Evolutionary conservation across 2,113 vertebrate species (phyloP).

Genomic region (Ceuthmochares aereus): DNA sequence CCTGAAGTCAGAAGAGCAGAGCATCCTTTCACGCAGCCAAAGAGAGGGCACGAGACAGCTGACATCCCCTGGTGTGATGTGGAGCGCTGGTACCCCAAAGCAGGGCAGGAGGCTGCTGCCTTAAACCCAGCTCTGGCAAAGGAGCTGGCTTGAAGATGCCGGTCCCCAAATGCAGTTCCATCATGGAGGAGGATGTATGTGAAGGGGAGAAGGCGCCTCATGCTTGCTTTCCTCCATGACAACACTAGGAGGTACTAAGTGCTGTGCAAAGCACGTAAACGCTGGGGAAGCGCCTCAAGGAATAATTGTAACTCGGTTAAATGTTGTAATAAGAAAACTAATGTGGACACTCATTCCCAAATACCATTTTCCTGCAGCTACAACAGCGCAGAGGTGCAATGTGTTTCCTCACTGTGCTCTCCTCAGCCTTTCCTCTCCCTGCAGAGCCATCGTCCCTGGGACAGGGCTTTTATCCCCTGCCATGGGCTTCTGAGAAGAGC

Average conservation of each 20-base stretch:
- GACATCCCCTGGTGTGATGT: not conserved
- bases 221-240: not conserved
- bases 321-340: not conserved
- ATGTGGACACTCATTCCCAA: not conserved
- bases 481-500: not conserved
- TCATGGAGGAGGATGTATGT: not conserved
- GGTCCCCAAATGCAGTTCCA: not conserved
- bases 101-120: not conserved
- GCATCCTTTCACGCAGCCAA: not conserved
- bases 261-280: accelerated
- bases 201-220: not conserved
- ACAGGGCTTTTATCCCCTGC: not conserved
- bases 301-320: not conserved
- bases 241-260: not conserved
- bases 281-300: not conserved
- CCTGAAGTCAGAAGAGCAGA: not conserved
- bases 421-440: accelerated
- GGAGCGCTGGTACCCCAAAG: not conserved
- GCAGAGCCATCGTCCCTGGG: accelerated
- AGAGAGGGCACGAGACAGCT: not conserved
- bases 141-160: not conserved
- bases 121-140: not conserved
- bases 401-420: not conserved
- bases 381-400: not conserved
- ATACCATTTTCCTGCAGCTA: not conserved